Evolutionary conservation across 2,888 invertebrate genomes (phyloP).

Genomic region (Plebejus melissa): DNA sequence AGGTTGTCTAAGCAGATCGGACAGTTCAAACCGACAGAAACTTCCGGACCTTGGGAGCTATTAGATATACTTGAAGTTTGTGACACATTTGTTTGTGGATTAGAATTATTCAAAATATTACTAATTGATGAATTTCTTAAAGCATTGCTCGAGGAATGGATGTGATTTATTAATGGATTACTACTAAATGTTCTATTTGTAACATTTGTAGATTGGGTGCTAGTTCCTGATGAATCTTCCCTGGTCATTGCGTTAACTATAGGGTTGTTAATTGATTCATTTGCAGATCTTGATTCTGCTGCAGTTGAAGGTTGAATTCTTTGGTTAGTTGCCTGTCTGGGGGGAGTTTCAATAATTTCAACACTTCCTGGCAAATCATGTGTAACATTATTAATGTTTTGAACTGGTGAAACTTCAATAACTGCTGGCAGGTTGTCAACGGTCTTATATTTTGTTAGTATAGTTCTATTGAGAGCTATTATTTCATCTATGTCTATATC

Average conservation of each 20-base stretch:
- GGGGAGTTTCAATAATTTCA: neutral
- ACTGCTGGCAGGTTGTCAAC: neutral
- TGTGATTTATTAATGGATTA: neutral
- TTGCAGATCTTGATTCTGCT: neutral
- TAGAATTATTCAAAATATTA: neutral
- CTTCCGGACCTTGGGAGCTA: slow-evolving; percentile 9
- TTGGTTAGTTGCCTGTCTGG: neutral
- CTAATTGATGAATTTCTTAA: neutral
- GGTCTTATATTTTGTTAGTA: slow-evolving; percentile 37
- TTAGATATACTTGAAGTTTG: neutral
- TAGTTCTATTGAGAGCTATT: slow-evolving; percentile 43
- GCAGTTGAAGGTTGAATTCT: neutral
- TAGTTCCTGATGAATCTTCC: neutral
- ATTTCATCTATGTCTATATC: slow-evolving; percentile 41
- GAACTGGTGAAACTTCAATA: slow-evolving; percentile 26
- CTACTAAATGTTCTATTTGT: neutral
- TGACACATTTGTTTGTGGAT: neutral
- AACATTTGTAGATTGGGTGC: neutral
- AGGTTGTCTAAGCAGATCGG: slow-evolving; percentile 56
- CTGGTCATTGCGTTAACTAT: neutral
- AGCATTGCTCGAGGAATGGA: neutral
- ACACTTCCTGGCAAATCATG: neutral
- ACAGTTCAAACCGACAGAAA: slow-evolving; percentile 45
- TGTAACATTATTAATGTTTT: neutral
- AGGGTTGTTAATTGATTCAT: neutral